phyloP scores from a whole-genome alignment of 1,140 invertebrate species.

The Drosophila mayri region DNA sequence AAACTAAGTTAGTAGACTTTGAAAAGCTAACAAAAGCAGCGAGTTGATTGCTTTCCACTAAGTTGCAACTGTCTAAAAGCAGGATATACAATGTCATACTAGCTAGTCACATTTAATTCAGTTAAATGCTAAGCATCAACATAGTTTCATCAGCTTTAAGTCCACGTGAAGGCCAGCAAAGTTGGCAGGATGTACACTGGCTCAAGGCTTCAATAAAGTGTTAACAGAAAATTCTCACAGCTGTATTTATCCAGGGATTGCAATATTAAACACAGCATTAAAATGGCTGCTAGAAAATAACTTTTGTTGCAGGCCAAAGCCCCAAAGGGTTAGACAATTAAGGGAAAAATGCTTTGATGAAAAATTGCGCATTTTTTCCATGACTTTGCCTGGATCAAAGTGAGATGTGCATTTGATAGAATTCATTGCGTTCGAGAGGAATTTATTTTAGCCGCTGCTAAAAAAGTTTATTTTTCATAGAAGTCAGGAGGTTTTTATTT shows the following conservation, averaged over 20 bases:
- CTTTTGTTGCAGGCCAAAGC: conserved; percentile 6
- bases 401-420: background rate
- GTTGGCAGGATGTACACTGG: conserved; percentile 1
- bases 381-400: background rate
- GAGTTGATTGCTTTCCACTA: background rate
- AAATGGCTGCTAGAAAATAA: background rate
- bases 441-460: background rate
- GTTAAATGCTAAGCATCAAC: background rate
- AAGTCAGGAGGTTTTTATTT: background rate
- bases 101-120: background rate
- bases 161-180: background rate
- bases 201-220: background rate
- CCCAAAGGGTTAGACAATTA: background rate
- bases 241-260: background rate
- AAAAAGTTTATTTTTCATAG: background rate
- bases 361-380: background rate
- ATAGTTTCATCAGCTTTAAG: background rate
- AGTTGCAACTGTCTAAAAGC: background rate
- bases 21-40: background rate
- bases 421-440: background rate
- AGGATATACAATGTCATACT: background rate
- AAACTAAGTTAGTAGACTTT: background rate
- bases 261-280: conserved; percentile 7
- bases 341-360: background rate
- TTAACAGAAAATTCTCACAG: background rate